A percentile compares a stretch with the other conserved stretches of the same genome.
Conservation (phyloP, 2,888 invertebrate genomes). For the Metalampra italica region DNA sequence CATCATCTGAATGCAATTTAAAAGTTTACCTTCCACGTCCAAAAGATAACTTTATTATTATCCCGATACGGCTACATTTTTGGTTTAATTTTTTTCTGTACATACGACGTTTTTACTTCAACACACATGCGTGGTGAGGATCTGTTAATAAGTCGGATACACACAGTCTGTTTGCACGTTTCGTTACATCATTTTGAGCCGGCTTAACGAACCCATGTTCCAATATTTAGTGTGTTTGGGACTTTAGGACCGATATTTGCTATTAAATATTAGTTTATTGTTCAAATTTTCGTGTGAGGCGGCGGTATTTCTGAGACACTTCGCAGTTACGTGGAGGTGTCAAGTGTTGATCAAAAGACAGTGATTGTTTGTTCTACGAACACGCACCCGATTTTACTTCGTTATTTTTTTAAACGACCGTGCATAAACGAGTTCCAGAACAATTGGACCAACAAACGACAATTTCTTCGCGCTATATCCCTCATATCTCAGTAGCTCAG, state of each 20-base stretch:
- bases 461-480: too few species aligned
- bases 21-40: slow-evolving; percentile 17
- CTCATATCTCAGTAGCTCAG: too few species aligned
- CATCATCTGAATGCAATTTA: slow-evolving; percentile 61
- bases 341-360: slow-evolving; percentile 36
- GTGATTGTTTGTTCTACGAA: slow-evolving; percentile 20
- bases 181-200: slow-evolving; percentile 71
- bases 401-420: background rate
- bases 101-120: slow-evolving; percentile 23
- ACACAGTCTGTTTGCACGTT: slow-evolving; percentile 65
- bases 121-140: slow-evolving; percentile 43
- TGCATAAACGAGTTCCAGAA: too few species aligned
- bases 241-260: slow-evolving; percentile 68
- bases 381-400: slow-evolving; percentile 5
- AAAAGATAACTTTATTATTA: slow-evolving; percentile 20
- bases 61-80: slow-evolving; percentile 21
- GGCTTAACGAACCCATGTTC: slow-evolving; percentile 66
- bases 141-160: slow-evolving; percentile 70
- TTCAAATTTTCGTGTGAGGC: slow-evolving; percentile 52
- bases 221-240: slow-evolving; percentile 71
- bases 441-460: too few species aligned
- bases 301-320: slow-evolving; percentile 49
- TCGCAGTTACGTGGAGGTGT: slow-evolving; percentile 59
- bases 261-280: slow-evolving; percentile 69
- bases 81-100: background rate